Base-by-base conservation (phyloP, 2,797 vertebrate genomes). In the Mormyrops boulengeri region DNA sequence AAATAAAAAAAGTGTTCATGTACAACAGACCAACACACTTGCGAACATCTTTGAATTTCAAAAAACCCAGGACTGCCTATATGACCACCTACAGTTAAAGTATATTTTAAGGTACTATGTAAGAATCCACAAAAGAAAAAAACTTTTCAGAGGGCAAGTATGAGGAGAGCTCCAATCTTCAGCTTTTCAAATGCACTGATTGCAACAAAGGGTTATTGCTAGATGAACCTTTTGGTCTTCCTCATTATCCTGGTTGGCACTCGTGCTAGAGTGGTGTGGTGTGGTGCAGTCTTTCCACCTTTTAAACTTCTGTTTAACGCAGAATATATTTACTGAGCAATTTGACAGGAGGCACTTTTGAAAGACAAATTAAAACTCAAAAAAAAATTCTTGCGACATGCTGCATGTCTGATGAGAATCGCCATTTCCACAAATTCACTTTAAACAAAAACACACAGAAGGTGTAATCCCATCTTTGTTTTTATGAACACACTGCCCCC, bases 71-170 rank as follows among this genome's bases (percentile, higher is more conserved):
- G 96, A 94, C 93, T 92, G 94, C 94, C 94, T 85, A 94, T 91
- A 89, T 93, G 91, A 95, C 95, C 95, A 95, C 93, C 93, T 95
- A 95, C 93, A 95, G 91, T 94, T 95, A 94, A 96, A 96, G 96
- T 97, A 97, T 97, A 97, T 98, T 97, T 52, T 95, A 94, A 95
- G 93, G 95, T 93, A 96, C 96, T 96, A 97, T 94, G 89, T 92
- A 95, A 94, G 94, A 97, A 92, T 93, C 94, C 94, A 95, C 92
- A 93, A 93, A 91, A 66, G 92, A 73, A 93, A 91, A 89, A 91
- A 95, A 93, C 52, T 89, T 82, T 93, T 88, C 26, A 90, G 73
- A 82, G 55, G 52, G 86, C 89, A 77, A 91, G 90, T n/a, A 89
- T 73, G 62, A 91, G 87, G 92, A 49, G 84, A 89, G 22, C 50